A percentile compares a stretch with the other conserved stretches of the same genome.
Evolutionary conservation across 1,140 invertebrate species (phyloP).

Genomic region (Drosophila jambulina): DNA sequence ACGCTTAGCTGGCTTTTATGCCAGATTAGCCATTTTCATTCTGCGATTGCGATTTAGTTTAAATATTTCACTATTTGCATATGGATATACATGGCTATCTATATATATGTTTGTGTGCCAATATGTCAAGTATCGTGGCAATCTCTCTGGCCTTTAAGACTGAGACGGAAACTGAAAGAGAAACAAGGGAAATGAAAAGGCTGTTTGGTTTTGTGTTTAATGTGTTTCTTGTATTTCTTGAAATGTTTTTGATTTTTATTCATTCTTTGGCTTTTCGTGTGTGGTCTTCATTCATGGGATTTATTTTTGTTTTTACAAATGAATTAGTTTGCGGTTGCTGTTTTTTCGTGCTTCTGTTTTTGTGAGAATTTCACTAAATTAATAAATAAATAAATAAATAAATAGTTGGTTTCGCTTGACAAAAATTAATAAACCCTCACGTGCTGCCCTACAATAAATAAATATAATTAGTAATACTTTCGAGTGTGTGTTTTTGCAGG

Average conservation of each 20-base stretch:
- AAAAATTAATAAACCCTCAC: conserved; percentile 50
- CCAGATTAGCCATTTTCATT: conserved; percentile 68
- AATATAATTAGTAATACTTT: conserved; percentile 74
- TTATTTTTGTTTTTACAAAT: conserved; percentile 34
- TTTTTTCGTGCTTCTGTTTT: conserved; percentile 56
- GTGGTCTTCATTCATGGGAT: conserved; percentile 34
- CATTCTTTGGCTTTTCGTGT: conserved; percentile 73
- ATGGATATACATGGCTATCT: conserved; percentile 35
- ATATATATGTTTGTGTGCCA: conserved; percentile 37
- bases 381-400: conserved; percentile 68
- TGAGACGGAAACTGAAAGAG: conserved; percentile 12
- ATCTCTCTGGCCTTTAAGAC: conserved; percentile 27
- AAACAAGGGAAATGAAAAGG: conserved; percentile 39
- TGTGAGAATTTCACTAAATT: conserved; percentile 62
- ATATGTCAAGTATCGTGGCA: conserved; percentile 53
- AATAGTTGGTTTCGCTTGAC: conserved; percentile 53
- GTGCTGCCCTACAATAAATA: conserved; percentile 55
- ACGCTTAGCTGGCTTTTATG: conserved; percentile 72
- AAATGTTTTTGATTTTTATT: conserved; percentile 66
- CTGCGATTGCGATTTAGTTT: conserved; percentile 43
- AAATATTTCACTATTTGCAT: conserved; percentile 41
- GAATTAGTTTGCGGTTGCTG: conserved; percentile 52
- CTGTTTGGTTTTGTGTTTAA: conserved; percentile 9
- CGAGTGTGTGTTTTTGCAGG: conserved; percentile 32
- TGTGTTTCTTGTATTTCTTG: conserved; percentile 39